Base-by-base conservation (phyloP, 2,113 vertebrate species). In the Triplophysa rosa region DNA sequence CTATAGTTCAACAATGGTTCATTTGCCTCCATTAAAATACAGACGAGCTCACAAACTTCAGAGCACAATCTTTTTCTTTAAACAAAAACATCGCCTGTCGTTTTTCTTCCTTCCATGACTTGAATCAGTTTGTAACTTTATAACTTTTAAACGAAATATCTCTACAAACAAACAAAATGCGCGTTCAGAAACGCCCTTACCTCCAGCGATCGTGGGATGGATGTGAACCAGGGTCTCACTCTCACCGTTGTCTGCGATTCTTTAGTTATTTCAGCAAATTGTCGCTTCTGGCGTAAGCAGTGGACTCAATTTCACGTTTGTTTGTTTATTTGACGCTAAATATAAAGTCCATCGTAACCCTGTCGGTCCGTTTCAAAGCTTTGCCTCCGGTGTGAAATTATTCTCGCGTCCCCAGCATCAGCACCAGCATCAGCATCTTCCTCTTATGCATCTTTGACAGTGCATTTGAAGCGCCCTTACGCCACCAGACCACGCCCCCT, bases 131-230 rank as follows among this genome's bases (percentile, higher is more conserved):
- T 14, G 45, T 16, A 49, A 49, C 13, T 49, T 49, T 54, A 8
- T 58, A 21, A 58, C 54, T 58, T 58, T 21, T 21, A 16, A 21
- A 21, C 4, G 21, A 10, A 58, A 58, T 56, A 56, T 17, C 52
- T 19, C 52, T 56, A 56, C 52, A 56, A 24, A 58, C 40, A 66
- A 13, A 56, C 4, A 6, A 47, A 14, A 65, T 26, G 67, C 23
- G 71, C 72, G 65, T 21, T 58, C 71, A 87, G 85, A 81, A 80
- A 84, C 82, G 66, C 73, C 84, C 86, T 85, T 86, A 88, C 87
- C 87, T 87, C 75, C 70, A 70, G 68, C 72, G 54, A 66, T 10
- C 61, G 65, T 74, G 79, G 86, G 79, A 82, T 71, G 83, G 71
- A 76, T 77, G 81, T 70, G 72, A 63, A 49, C 33, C 26, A 17